phyloP scores from a whole-genome alignment of 2,888 invertebrate species.

The Callyntrura guangdongensis region DNA sequence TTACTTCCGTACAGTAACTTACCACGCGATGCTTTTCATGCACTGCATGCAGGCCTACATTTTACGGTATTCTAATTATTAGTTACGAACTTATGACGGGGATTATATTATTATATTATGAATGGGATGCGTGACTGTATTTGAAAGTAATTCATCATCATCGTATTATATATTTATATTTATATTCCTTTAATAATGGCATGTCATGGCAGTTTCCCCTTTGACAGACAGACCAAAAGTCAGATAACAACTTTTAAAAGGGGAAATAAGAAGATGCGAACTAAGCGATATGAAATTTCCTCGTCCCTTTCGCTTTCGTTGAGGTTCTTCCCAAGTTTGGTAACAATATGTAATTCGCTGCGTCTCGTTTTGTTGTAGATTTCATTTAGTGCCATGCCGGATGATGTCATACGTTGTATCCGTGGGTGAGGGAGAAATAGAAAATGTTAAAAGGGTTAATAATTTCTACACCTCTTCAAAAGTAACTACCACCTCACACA shows the following conservation, averaged over 20 bases:
- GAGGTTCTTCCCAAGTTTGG: neutral
- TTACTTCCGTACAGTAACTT: neutral
- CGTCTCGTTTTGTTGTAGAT: constrained; percentile 33
- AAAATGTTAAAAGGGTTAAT: constrained; percentile 6
- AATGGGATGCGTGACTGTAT: constrained; percentile 56
- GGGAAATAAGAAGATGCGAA: constrained; percentile 35
- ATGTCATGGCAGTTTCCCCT: constrained; percentile 38
- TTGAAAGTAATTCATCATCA: constrained; percentile 77
- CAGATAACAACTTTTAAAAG: constrained; percentile 39
- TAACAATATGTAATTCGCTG: constrained; percentile 44
- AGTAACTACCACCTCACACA: neutral
- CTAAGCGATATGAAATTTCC: neutral
- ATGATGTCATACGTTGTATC: neutral
- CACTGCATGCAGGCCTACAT: constrained; percentile 42
- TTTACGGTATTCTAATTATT: constrained; percentile 69
- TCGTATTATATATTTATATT: constrained; percentile 46
- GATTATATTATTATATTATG: neutral
- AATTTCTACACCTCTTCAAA: neutral
- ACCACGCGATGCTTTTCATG: neutral
- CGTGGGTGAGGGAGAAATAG: constrained; percentile 14
- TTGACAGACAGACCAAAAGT: constrained; percentile 48
- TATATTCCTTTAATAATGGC: neutral
- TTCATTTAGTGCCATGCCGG: constrained; percentile 16
- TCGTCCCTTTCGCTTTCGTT: neutral
- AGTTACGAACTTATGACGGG: constrained; percentile 5